A percentile compares a stretch with the other conserved stretches of the same genome.
Conservation (phyloP, 2,113 vertebrate genomes). For the Philantomba maxwellii region DNA sequence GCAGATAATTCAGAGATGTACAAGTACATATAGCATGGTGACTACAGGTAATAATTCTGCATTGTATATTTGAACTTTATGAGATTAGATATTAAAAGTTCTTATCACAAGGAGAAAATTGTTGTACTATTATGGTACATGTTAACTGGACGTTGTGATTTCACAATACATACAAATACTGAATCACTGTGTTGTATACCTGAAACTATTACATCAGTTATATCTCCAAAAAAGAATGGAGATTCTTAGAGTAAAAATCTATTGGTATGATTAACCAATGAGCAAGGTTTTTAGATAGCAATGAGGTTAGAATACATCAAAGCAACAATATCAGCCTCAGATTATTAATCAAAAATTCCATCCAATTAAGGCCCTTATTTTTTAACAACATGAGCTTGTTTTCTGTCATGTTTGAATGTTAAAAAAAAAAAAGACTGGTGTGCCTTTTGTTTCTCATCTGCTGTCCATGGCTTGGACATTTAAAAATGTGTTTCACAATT, state of each 20-base stretch:
- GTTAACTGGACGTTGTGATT: background rate
- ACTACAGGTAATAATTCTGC: background rate
- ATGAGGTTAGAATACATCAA: constrained; percentile 8
- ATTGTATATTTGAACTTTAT: background rate
- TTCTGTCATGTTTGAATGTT: constrained; percentile 28
- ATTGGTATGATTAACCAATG: background rate
- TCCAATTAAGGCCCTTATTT: constrained; percentile 12
- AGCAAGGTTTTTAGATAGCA: constrained; percentile 7
- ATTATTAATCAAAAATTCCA: constrained; percentile 35
- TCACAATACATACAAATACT: background rate
- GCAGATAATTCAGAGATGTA: background rate
- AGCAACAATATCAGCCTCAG: background rate
- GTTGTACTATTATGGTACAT: background rate
- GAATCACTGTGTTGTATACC: background rate
- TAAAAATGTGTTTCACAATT: constrained; percentile 32
- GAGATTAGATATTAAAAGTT: background rate
- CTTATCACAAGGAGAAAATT: background rate
- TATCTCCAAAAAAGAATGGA: background rate
- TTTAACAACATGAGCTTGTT: constrained; percentile 25
- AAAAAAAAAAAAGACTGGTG: background rate
- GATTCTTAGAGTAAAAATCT: constrained; percentile 31
- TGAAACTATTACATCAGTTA: background rate
- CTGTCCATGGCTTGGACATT: background rate
- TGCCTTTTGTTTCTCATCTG: constrained; percentile 41
- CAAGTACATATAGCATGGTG: background rate